phyloP scores from a whole-genome alignment of 2,797 vertebrate genomes.

The Melopsittacus undulatus region DNA sequence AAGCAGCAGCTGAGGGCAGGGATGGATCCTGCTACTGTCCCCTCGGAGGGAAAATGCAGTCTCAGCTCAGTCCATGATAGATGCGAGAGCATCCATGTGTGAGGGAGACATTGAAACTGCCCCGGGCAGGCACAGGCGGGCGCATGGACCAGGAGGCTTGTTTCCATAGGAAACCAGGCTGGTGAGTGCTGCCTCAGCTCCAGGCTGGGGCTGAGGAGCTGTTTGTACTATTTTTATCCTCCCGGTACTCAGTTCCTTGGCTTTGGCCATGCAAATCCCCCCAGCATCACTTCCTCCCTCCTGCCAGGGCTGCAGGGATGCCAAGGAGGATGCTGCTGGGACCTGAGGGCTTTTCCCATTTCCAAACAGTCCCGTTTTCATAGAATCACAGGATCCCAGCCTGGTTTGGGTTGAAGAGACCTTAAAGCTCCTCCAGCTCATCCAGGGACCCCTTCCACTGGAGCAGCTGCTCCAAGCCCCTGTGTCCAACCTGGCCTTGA shows the following conservation, averaged over 20 bases:
- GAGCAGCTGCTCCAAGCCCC: no score
- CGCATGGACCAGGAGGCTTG: background rate
- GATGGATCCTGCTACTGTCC: background rate
- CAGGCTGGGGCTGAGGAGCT: background rate
- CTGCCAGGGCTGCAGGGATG: accelerated
- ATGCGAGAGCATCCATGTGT: background rate
- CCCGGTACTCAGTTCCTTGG: background rate
- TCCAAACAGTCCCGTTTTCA: background rate
- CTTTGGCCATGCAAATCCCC: background rate
- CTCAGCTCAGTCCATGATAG: background rate
- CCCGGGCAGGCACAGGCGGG: background rate
- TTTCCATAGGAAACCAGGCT: constrained; percentile 61
- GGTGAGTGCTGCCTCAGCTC: background rate
- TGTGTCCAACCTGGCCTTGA: no score
- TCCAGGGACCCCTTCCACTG: background rate
- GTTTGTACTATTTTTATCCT: background rate
- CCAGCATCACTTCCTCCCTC: background rate
- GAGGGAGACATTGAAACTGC: accelerated
- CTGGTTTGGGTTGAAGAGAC: background rate
- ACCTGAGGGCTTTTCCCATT: background rate
- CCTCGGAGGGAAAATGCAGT: accelerated
- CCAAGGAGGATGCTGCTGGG: background rate
- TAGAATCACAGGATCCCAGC: background rate
- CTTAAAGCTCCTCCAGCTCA: background rate
- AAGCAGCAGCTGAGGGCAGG: background rate